These are phyloP conservation scores for Metaphire vulgaris DNA, from an alignment of 1,140 invertebrate genomes.

Conservation along the genomic window DNA sequence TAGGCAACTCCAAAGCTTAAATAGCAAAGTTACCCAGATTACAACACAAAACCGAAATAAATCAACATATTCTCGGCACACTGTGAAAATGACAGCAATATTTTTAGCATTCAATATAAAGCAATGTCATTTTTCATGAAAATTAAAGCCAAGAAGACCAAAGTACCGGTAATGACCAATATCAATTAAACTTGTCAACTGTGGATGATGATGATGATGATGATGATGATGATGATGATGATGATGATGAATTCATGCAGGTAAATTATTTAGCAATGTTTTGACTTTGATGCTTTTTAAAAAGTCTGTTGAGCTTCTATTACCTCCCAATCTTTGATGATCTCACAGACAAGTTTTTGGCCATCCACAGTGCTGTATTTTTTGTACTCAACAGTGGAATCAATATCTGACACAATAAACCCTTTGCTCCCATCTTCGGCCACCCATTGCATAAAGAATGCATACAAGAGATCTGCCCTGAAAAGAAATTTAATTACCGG, in stretches of 20 bases:
- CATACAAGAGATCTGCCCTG: background rate
- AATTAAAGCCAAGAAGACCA: no score
- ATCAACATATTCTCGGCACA: slow-evolving; percentile 45
- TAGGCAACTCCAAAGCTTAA: no score
- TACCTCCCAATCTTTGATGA: background rate
- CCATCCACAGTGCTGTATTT: background rate
- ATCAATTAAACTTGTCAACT: no score
- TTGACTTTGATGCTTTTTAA: background rate
- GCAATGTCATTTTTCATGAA: no score
- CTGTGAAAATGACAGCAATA: slow-evolving; percentile 32
- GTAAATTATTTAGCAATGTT: background rate
- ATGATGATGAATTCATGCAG: background rate
- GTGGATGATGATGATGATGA: background rate
- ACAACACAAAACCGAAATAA: no score
- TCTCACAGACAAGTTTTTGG: background rate
- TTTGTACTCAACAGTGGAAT: background rate
- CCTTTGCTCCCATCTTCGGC: background rate
- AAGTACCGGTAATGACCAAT: no score
- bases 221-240: background rate
- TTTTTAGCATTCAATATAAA: background rate
- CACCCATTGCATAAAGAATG: background rate
- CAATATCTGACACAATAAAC: background rate
- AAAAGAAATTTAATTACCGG: background rate
- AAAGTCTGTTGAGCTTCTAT: background rate
- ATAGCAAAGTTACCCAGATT: no score